Evolutionary conservation across 1,140 invertebrate species (phyloP).

Genomic region (Anastrepha ludens): DNA sequence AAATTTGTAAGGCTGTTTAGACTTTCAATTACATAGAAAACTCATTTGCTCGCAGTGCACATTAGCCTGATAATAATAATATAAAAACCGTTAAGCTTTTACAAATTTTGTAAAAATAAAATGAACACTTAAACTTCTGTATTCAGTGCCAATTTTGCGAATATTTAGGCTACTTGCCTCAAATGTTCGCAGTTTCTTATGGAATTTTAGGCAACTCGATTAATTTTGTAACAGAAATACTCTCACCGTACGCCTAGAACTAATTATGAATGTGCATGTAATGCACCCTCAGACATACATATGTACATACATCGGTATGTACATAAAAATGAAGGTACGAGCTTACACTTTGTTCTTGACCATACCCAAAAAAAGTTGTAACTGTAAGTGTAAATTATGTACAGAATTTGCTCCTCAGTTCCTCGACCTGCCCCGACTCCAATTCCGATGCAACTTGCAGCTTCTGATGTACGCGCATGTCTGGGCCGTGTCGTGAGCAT

Average conservation of each 20-base stretch:
- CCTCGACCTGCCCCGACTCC: conserved; percentile 42
- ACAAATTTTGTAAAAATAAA: too few species aligned
- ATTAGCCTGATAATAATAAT: too few species aligned
- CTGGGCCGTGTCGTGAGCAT: not conserved
- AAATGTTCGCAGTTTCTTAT: too few species aligned
- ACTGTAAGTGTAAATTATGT: conserved; percentile 36
- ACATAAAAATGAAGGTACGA: not conserved
- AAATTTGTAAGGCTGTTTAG: too few species aligned
- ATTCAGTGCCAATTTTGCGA: too few species aligned
- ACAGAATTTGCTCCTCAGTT: conserved; percentile 35
- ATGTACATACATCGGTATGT: conserved; percentile 5
- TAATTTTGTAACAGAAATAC: not conserved
- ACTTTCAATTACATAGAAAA: too few species aligned
- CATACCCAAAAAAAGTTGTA: conserved; percentile 39
- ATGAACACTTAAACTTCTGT: too few species aligned
- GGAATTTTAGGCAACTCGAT: not conserved
- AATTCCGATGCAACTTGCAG: conserved; percentile 5
- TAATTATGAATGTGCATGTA: conserved; percentile 12
- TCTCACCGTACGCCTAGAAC: not conserved
- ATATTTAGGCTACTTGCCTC: too few species aligned
- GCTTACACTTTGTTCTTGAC: conserved; percentile 45
- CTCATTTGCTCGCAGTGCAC: too few species aligned
- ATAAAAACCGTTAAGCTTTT: too few species aligned
- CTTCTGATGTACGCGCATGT: conserved; percentile 23
- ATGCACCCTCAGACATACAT: not conserved